phyloP scores from a whole-genome alignment of 2,113 vertebrate genomes.

The Castor canadensis region DNA sequence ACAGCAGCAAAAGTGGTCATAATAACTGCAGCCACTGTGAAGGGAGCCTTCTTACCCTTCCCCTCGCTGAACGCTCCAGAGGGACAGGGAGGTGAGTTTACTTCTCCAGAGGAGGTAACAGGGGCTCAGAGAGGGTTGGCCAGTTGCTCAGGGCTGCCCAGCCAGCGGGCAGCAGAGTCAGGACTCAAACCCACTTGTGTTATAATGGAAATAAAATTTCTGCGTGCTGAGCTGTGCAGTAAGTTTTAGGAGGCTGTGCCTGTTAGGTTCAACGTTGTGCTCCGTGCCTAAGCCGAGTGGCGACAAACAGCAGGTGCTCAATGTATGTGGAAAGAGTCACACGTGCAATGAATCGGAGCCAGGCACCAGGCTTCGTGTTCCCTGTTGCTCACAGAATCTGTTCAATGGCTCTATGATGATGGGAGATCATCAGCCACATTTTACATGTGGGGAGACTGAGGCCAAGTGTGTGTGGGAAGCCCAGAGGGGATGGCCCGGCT shows the following conservation, averaged over 20 bases:
- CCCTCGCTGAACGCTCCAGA: background rate
- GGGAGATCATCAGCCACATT: background rate
- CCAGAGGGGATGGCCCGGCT: background rate
- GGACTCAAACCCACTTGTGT: background rate
- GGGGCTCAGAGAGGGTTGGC: background rate
- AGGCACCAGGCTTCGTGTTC: background rate
- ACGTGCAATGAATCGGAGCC: background rate
- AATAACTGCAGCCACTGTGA: background rate
- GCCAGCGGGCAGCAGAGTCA: background rate
- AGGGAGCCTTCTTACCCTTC: too few relatives aligned
- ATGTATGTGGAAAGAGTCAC: background rate
- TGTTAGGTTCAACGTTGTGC: background rate
- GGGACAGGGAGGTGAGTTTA: background rate
- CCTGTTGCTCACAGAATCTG: background rate
- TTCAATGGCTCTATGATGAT: background rate
- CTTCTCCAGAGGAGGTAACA: background rate
- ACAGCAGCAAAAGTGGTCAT: rapidly evolving
- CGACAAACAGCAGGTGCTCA: background rate
- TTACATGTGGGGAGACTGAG: background rate
- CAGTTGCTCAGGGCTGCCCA: background rate
- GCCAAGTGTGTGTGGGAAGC: background rate
- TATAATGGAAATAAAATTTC: background rate
- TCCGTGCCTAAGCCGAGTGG: background rate
- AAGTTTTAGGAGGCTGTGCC: background rate
- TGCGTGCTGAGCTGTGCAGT: background rate